These are phyloP conservation scores for Cygnus buccinator DNA, from an alignment of 2,113 vertebrate species.

Conservation along the genomic window DNA sequence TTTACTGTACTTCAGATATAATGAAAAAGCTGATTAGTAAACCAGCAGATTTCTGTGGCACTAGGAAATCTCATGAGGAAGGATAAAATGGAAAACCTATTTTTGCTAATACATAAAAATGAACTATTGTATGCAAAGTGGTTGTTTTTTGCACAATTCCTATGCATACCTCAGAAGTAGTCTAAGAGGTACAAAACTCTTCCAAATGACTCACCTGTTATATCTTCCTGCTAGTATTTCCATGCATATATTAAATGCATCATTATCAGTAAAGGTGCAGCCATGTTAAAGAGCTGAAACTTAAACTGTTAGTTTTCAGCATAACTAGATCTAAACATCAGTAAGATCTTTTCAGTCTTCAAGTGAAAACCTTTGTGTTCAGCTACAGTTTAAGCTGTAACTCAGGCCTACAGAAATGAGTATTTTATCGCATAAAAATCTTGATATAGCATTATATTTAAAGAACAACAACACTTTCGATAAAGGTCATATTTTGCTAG, in stretches of 20 bases:
- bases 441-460: not conserved
- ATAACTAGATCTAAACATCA: not conserved
- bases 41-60: not conserved
- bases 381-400: not conserved
- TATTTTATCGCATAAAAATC: not conserved
- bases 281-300: not conserved
- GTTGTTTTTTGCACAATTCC: not conserved
- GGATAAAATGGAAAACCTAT: not conserved
- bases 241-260: not conserved
- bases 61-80: not conserved
- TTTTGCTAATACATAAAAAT: not conserved
- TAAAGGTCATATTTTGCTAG: not conserved
- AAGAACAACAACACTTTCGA: not conserved
- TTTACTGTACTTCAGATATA: not conserved
- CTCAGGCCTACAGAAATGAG: not conserved
- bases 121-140: not conserved
- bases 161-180: not conserved
- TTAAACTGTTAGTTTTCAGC: not conserved
- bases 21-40: not conserved
- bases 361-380: not conserved
- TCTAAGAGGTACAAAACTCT: not conserved
- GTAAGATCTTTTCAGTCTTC: not conserved
- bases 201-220: not conserved
- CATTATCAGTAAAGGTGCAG: not conserved
- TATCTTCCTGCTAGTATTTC: not conserved